Percentiles rank a stretch among this genome's conserved stretches.
These are phyloP conservation scores for Cladopsammia gracilis DNA, from an alignment of 64 coral and sea anemone genomes.

Conservation along the genomic window DNA sequence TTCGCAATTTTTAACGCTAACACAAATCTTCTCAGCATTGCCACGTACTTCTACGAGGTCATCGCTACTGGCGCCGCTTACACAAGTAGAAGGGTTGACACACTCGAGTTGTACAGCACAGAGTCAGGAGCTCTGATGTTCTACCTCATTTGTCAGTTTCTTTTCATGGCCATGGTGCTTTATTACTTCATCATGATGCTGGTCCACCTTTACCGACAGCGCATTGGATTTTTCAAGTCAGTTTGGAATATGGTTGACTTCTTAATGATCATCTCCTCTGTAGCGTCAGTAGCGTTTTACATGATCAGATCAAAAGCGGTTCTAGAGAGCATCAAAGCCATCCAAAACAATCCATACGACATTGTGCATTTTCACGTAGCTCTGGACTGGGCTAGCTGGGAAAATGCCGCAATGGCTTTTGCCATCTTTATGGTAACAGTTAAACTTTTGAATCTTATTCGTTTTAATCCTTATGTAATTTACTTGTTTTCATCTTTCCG, in stretches of 20 bases:
- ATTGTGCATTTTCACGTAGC: constrained; percentile 59
- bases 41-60: constrained; percentile 58
- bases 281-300: constrained; percentile 39
- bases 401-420: constrained; percentile 47
- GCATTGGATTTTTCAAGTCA: constrained; percentile 23
- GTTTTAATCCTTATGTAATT: constrained; percentile 64
- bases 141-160: constrained; percentile 44
- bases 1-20: constrained; percentile 82
- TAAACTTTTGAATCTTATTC: constrained; percentile 64
- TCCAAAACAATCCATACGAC: constrained; percentile 66
- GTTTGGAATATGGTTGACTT: constrained; percentile 59
- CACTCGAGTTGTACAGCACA: constrained; percentile 62
- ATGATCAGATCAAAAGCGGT: constrained; percentile 63
- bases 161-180: constrained; percentile 54
- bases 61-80: constrained; percentile 55
- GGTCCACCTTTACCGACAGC: constrained; percentile 11
- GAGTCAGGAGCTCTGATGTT: constrained; percentile 23
- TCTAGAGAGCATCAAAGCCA: constrained; percentile 6
- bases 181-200: constrained; percentile 40
- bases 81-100: constrained; percentile 39
- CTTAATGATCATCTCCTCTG: constrained; percentile 28
- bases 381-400: constrained; percentile 24
- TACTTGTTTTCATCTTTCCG: constrained; percentile 49
- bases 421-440: constrained; percentile 69
- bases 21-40: constrained; percentile 72